Evolutionary conservation across 2,113 vertebrate species (phyloP).

Genomic region (Burhinus bistriatus): DNA sequence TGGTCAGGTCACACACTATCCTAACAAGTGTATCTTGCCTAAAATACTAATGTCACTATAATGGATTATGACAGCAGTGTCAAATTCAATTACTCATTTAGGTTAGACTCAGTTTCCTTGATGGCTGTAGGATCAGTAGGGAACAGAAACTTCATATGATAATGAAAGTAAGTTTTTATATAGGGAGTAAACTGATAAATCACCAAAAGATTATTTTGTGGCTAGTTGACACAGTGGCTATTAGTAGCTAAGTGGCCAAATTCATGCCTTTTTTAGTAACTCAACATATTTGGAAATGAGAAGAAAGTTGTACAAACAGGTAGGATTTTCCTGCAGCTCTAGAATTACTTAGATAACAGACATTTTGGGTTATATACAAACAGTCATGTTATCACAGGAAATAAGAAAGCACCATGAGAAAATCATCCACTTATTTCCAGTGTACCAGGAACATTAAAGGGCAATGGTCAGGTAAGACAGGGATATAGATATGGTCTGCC

Average conservation of each 20-base stretch:
- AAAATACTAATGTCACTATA: constrained; percentile 1
- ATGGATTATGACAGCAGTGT: constrained; percentile 25
- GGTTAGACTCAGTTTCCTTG: neutral
- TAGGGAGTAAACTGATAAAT: neutral
- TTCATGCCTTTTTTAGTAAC: neutral
- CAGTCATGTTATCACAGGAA: neutral
- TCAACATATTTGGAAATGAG: neutral
- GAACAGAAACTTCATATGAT: neutral
- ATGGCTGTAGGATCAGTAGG: neutral
- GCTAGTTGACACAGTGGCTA: neutral
- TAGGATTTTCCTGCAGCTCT: neutral
- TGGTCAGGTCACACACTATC: neutral
- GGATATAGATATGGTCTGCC: neutral
- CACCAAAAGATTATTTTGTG: neutral
- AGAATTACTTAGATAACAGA: neutral
- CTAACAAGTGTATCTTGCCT: neutral
- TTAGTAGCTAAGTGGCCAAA: neutral
- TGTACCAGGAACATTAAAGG: neutral
- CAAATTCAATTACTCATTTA: constrained; percentile 45
- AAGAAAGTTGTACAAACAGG: neutral
- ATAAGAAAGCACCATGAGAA: neutral
- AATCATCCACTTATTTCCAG: neutral
- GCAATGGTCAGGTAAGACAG: neutral
- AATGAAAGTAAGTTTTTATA: constrained; percentile 19
- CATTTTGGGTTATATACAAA: neutral